phyloP scores from a whole-genome alignment of 2,888 invertebrate genomes.

The Dusona sp. region DNA sequence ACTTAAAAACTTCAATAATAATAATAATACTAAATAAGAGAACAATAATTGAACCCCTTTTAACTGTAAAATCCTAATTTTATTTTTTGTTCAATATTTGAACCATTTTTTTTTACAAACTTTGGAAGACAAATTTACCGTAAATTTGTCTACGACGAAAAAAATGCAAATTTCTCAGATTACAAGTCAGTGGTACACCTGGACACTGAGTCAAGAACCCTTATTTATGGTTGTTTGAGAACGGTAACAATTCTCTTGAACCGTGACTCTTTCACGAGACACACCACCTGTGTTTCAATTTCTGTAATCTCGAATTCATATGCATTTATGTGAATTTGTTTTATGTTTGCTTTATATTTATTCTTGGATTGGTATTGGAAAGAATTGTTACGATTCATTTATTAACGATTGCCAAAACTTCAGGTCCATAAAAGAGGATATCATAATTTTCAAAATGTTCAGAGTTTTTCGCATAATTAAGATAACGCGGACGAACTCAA shows the following conservation, averaged over 20 bases:
- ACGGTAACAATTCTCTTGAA: constrained; percentile 35
- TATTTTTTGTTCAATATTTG: background rate
- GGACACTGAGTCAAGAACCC: constrained; percentile 36
- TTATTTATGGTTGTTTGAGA: constrained; percentile 33
- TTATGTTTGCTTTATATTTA: constrained; percentile 8
- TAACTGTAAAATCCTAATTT: too few species aligned
- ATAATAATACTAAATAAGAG: too few species aligned
- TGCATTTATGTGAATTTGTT: constrained; percentile 25
- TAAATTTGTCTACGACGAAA: background rate
- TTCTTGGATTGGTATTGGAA: background rate
- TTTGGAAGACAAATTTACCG: background rate
- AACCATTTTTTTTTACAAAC: background rate
- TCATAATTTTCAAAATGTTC: too few species aligned
- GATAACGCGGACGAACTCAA: too few species aligned
- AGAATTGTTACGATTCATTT: background rate
- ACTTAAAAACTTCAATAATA: too few species aligned
- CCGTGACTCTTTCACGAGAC: constrained; percentile 52
- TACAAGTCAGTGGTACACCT: constrained; percentile 38
- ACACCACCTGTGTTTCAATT: constrained; percentile 44
- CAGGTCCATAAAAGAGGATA: too few species aligned
- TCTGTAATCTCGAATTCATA: background rate
- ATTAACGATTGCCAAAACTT: background rate
- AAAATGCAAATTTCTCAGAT: constrained; percentile 49
- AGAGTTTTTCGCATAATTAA: too few species aligned
- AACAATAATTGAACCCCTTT: background rate